Percentiles rank a stretch among this genome's conserved stretches.
Conservation (phyloP, 2,888 invertebrate species). For the Ormia ochracea region DNA sequence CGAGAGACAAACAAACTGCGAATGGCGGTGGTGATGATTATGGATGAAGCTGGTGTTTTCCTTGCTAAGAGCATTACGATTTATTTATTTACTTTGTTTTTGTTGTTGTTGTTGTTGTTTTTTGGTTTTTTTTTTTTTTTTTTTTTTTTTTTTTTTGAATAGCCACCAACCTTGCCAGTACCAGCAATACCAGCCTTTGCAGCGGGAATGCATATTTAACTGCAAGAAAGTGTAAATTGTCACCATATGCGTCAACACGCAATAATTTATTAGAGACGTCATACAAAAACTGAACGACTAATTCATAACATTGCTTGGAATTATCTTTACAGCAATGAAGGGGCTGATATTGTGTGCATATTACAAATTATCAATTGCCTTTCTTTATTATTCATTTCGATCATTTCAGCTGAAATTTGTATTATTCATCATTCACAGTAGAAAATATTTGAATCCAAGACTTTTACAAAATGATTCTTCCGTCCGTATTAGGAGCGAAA, state of each 20-base stretch:
- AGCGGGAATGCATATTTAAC: neutral
- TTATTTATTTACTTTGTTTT: too few relatives aligned
- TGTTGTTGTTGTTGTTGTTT: conserved; percentile 12
- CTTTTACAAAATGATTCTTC: too few relatives aligned
- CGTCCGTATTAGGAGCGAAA: too few relatives aligned
- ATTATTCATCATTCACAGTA: neutral
- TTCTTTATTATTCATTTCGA: conserved; percentile 6
- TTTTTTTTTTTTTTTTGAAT: neutral
- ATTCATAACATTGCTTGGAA: conserved; percentile 76
- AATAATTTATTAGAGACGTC: conserved; percentile 77
- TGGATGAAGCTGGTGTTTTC: conserved; percentile 50
- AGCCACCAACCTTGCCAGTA: conserved; percentile 35
- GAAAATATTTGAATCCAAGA: neutral
- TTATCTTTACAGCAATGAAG: conserved; percentile 67
- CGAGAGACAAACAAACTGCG: conserved; percentile 45
- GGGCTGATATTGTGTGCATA: conserved; percentile 67
- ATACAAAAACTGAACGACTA: neutral
- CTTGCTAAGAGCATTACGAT: conserved; percentile 67
- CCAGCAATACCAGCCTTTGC: neutral
- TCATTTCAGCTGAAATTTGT: neutral
- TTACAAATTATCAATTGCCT: conserved; percentile 6
- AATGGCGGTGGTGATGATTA: conserved; percentile 11
- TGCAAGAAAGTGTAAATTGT: conserved; percentile 70
- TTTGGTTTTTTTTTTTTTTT: conserved; percentile 8
- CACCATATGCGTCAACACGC: conserved; percentile 78